A percentile compares a stretch with the other conserved stretches of the same genome.
These are phyloP conservation scores for Caenorhabditis remanei DNA, from an alignment of 1,140 invertebrate genomes.

Conservation along the genomic window DNA sequence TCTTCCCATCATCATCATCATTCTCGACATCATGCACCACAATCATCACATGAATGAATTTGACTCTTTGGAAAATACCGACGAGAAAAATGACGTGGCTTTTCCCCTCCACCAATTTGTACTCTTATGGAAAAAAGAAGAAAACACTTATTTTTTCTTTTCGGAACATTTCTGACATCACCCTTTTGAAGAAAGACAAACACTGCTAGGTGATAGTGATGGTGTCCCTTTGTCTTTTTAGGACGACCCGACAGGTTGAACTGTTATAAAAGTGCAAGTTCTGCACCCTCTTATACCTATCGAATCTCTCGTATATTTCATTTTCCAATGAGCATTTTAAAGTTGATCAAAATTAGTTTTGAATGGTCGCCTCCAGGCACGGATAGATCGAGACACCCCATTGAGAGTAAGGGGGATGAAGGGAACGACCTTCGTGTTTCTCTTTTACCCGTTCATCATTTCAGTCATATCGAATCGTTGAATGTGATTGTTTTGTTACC, in stretches of 20 bases:
- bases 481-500: not conserved
- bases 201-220: constrained; percentile 11
- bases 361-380: not conserved
- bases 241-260: not conserved
- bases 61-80: not conserved
- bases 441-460: constrained; percentile 46
- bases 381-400: not conserved
- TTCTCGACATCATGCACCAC: not conserved
- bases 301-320: not conserved
- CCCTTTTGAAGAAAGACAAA: not conserved
- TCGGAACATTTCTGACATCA: not conserved
- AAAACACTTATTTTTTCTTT: not conserved
- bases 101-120: not conserved
- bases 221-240: not conserved
- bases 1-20: not conserved
- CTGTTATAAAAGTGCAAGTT: constrained; percentile 25
- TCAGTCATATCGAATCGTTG: constrained; percentile 13
- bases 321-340: not conserved
- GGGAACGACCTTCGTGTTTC: constrained; percentile 1
- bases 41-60: not conserved
- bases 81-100: constrained; percentile 1
- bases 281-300: not conserved
- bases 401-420: not conserved
- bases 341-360: constrained; percentile 1
- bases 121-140: not conserved